phyloP scores from a whole-genome alignment of 2,888 invertebrate genomes.

The Phytoseiulus persimilis region DNA sequence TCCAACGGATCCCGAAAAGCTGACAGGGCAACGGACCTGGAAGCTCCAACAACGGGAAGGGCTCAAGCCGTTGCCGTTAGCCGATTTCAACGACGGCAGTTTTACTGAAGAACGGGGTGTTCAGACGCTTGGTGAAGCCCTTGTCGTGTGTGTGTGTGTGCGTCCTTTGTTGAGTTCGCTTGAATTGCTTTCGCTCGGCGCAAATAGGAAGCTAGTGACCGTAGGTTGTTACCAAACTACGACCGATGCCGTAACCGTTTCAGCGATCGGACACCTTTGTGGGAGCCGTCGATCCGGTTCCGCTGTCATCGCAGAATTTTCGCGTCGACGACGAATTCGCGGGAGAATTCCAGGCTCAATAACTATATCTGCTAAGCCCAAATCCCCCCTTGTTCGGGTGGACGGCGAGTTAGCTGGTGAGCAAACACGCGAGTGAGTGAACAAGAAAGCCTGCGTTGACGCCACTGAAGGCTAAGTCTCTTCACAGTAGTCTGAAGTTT shows the following conservation, averaged over 20 bases:
- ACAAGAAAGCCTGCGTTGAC: background rate
- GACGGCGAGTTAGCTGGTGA: background rate
- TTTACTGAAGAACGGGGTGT: background rate
- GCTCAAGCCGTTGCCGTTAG: background rate
- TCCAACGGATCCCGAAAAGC: background rate
- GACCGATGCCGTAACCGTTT: background rate
- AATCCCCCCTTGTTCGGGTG: no score
- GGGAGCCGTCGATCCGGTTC: background rate
- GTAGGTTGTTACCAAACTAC: background rate
- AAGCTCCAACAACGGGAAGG: background rate
- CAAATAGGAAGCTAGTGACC: background rate
- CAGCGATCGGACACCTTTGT: background rate
- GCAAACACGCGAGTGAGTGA: background rate
- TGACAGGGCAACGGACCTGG: background rate
- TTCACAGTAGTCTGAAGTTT: conserved; percentile 5
- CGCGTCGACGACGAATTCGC: background rate
- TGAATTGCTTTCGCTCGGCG: background rate
- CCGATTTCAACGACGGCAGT: background rate
- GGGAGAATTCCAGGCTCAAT: no score
- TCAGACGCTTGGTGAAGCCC: background rate
- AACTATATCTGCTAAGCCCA: no score
- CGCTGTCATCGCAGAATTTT: background rate
- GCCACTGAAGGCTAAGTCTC: background rate
- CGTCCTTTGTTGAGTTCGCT: background rate
- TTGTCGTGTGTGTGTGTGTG: background rate